Conservation (phyloP, 2,797 vertebrate species). For the Malacoraja senta region DNA sequence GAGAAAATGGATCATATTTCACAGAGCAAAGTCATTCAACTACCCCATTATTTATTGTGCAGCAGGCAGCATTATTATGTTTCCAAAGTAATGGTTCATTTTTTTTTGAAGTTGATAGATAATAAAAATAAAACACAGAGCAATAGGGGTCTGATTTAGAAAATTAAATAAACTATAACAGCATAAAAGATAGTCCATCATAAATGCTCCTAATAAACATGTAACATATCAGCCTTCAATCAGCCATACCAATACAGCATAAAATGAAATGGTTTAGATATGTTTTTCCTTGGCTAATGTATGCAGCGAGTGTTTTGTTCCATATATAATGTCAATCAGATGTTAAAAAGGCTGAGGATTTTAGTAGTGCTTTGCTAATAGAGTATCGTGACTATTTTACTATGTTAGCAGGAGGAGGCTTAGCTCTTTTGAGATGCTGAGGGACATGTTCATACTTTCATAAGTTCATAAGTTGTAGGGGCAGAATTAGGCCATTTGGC, state of each 20-base stretch:
- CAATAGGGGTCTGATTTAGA: not conserved
- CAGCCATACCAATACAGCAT: not conserved
- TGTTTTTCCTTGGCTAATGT: not conserved
- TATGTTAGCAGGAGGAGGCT: not conserved
- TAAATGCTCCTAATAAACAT: not conserved
- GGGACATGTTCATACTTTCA: no score
- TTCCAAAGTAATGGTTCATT: not conserved
- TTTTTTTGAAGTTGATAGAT: not conserved
- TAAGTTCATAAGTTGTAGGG: no score
- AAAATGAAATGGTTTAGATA: slow-evolving; percentile 13
- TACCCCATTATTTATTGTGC: not conserved
- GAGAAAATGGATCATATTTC: not conserved
- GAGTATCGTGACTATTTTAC: not conserved
- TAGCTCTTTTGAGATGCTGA: not conserved
- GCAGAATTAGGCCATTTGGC: no score
- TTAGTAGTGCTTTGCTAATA: not conserved
- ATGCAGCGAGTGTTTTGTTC: not conserved
- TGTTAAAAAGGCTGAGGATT: not conserved
- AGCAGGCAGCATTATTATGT: not conserved
- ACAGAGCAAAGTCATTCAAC: not conserved
- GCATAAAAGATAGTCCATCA: not conserved
- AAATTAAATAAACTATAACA: not conserved
- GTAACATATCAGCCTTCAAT: not conserved
- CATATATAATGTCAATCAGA: slow-evolving; percentile 16
- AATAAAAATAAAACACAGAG: not conserved